Conservation (phyloP, 1,140 invertebrate species). For the Scaptomyza pallida region DNA sequence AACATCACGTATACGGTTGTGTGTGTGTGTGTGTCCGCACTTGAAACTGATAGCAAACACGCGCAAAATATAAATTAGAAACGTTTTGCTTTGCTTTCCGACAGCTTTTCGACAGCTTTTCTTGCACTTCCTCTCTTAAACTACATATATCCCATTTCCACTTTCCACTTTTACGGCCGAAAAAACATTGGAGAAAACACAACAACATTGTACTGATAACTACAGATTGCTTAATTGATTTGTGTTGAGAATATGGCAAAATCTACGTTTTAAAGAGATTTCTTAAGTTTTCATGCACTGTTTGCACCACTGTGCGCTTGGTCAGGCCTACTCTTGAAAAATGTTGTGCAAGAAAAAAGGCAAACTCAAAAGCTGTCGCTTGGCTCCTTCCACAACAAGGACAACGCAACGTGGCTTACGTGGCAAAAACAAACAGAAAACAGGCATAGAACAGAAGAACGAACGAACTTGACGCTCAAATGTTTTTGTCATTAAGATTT, state of each 20-base stretch:
- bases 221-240: no score
- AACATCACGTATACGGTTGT: neutral
- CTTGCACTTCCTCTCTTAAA: neutral
- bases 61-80: neutral
- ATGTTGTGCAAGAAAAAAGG: constrained; percentile 14
- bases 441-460: neutral
- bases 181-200: no score
- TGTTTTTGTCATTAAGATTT: constrained; percentile 81
- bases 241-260: no score
- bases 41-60: constrained; percentile 1
- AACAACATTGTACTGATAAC: no score
- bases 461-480: constrained; percentile 62
- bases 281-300: constrained; percentile 2
- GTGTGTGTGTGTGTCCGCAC: neutral
- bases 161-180: no score
- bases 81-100: neutral
- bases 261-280: no score
- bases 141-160: neutral
- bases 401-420: constrained; percentile 29
- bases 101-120: no score
- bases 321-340: constrained; percentile 7
- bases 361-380: constrained; percentile 37
- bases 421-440: neutral
- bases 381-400: constrained; percentile 30
- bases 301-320: constrained; percentile 22